Conservation (phyloP, 2,888 invertebrate genomes). For the Mystacides longicornis region DNA sequence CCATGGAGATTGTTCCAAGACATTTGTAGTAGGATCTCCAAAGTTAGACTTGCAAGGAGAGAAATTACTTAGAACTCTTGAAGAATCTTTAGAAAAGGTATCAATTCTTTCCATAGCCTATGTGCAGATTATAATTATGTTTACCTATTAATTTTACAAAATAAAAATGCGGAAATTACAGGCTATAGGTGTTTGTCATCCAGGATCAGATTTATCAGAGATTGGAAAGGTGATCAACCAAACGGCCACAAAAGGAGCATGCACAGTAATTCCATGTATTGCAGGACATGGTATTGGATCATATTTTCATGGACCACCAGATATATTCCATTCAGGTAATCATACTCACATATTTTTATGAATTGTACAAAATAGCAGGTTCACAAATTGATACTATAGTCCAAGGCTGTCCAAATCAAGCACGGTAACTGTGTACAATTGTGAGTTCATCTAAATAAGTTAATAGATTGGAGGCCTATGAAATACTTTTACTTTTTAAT, state of each 20-base stretch:
- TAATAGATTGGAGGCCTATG: no score
- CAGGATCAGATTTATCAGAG: constrained; percentile 49
- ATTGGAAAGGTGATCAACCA: constrained; percentile 60
- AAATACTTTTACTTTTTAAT: no score
- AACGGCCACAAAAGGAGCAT: constrained; percentile 54
- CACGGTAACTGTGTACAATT: no score
- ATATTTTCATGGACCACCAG: constrained; percentile 89
- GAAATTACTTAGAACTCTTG: constrained; percentile 61
- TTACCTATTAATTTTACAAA: no score
- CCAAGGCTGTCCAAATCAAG: no score
- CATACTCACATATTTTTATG: constrained; percentile 19
- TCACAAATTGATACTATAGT: no score
- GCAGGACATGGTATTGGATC: constrained; percentile 89
- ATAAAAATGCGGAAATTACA: constrained; percentile 26
- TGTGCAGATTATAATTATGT: no score
- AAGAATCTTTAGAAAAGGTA: constrained; percentile 61
- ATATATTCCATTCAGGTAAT: constrained; percentile 78
- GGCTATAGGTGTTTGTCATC: constrained; percentile 55
- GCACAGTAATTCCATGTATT: constrained; percentile 69
- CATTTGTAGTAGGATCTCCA: constrained; percentile 64
- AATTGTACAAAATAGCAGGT: no score
- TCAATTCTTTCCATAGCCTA: constrained; percentile 26
- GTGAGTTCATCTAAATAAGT: no score
- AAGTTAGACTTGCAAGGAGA: constrained; percentile 67
- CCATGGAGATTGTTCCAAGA: constrained; percentile 90